phyloP scores from a whole-genome alignment of 2,113 vertebrate species.

The Heterocephalus glaber region DNA sequence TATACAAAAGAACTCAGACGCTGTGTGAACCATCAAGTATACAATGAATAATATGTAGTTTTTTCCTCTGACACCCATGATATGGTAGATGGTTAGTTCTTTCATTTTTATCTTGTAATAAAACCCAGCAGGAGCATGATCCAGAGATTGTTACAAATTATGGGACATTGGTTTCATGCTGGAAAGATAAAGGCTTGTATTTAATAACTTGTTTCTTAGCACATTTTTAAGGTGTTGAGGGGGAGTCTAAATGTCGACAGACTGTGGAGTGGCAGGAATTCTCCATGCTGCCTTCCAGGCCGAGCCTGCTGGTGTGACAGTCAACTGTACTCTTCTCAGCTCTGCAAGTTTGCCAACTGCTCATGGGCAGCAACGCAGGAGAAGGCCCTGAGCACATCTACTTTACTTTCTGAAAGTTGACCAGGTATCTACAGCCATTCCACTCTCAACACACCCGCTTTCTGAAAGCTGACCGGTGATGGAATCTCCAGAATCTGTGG shows the following conservation, averaged over 20 bases:
- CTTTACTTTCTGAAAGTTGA: background rate
- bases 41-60: background rate
- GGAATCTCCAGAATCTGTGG: background rate
- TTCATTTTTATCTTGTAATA: slow-evolving; percentile 51
- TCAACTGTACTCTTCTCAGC: background rate
- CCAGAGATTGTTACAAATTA: background rate
- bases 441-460: background rate
- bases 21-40: background rate
- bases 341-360: background rate
- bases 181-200: background rate
- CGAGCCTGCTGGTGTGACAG: background rate
- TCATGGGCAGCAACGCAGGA: background rate
- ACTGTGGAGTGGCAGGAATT: background rate
- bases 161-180: background rate
- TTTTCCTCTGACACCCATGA: background rate
- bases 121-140: background rate
- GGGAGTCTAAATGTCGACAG: background rate
- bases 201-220: slow-evolving; percentile 1
- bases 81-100: background rate
- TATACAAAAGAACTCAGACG: background rate
- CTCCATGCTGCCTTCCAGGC: background rate
- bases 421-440: accelerated
- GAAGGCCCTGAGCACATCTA: background rate
- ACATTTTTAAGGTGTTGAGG: background rate
- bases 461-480: background rate